These are phyloP conservation scores for Bucco capensis DNA, from an alignment of 2,113 vertebrate species.

Conservation along the genomic window DNA sequence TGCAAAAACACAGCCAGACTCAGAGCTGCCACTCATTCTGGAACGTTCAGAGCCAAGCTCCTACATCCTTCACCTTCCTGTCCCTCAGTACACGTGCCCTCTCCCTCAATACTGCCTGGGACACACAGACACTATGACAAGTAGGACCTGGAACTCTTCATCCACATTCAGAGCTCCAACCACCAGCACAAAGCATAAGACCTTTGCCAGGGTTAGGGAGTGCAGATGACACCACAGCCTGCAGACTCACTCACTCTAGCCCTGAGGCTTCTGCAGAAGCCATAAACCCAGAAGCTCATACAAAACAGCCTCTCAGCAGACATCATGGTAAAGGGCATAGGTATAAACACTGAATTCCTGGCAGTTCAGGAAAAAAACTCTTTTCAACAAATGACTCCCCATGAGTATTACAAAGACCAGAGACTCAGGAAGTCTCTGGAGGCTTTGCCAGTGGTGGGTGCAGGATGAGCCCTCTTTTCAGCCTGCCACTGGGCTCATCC, in stretches of 20 bases:
- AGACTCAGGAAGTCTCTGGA: background rate
- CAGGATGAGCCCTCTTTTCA: background rate
- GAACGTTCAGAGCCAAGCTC: background rate
- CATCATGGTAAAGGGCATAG: background rate
- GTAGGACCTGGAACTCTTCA: background rate
- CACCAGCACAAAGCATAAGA: background rate
- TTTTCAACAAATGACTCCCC: background rate
- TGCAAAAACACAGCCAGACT: slow-evolving; percentile 62
- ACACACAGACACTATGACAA: background rate
- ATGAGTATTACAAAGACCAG: background rate
- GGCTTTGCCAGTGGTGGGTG: background rate
- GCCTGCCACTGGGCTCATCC: background rate
- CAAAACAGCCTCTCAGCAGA: background rate
- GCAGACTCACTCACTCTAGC: rapidly evolving
- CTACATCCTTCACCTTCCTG: background rate
- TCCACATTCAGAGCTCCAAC: background rate
- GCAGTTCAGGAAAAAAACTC: background rate
- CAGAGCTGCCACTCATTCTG: background rate
- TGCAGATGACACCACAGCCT: background rate
- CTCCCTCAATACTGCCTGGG: background rate
- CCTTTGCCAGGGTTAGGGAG: background rate
- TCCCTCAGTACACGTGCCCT: background rate
- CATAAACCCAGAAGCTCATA: background rate
- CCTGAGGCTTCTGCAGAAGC: background rate
- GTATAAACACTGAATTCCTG: background rate